phyloP scores from a whole-genome alignment of 2,888 invertebrate genomes.

The Encarsia formosa region DNA sequence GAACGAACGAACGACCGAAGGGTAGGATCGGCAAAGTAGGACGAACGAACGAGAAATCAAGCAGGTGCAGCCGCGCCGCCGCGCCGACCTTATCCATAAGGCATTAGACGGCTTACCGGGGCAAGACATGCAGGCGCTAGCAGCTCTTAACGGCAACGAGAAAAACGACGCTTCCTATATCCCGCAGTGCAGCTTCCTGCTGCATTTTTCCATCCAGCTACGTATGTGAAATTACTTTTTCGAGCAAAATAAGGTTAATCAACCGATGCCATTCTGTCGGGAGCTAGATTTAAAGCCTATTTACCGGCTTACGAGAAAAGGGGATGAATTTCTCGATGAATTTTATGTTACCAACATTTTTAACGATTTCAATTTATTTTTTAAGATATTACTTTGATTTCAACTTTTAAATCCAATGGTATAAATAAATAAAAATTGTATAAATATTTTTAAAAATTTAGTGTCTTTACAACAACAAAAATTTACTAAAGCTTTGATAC shows the following conservation, averaged over 20 bases:
- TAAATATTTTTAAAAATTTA: no score
- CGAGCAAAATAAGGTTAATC: neutral
- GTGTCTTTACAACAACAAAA: no score
- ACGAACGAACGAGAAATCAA: slow-evolving; percentile 19
- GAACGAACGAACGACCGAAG: slow-evolving; percentile 19
- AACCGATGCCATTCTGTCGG: neutral
- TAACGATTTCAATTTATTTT: no score
- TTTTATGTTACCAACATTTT: no score
- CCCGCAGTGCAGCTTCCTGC: neutral
- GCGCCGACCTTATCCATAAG: slow-evolving; percentile 19
- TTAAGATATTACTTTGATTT: no score
- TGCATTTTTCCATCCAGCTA: neutral
- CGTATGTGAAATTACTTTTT: neutral
- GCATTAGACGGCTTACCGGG: slow-evolving; percentile 15
- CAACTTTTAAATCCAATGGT: no score
- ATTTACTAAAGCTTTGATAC: no score
- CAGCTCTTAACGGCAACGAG: slow-evolving; percentile 13
- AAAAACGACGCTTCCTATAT: slow-evolving; percentile 4
- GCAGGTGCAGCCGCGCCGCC: slow-evolving; percentile 10
- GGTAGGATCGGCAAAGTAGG: slow-evolving; percentile 28
- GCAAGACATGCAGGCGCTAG: no score
- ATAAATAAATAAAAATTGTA: no score
- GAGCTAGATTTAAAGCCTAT: no score
- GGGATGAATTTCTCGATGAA: no score
- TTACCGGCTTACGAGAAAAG: no score